Percentiles rank a stretch among this genome's conserved stretches.
phyloP scores from a whole-genome alignment of 2,888 invertebrate species.

The Eulithis testata region DNA sequence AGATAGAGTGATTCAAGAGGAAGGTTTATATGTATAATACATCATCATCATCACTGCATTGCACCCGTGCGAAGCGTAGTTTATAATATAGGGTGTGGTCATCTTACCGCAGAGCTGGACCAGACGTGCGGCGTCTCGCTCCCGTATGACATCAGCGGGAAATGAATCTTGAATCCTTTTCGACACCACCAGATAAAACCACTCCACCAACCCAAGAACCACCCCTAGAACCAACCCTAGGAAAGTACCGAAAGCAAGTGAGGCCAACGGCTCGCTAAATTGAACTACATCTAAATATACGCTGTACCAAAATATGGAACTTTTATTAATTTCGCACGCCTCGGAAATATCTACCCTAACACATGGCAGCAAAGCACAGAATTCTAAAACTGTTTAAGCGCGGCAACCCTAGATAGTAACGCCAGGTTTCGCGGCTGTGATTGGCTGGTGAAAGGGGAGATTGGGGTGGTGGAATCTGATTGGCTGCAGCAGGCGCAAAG shows the following conservation, averaged over 20 bases:
- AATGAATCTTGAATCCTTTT: slow-evolving; percentile 81
- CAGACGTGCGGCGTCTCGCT: slow-evolving; percentile 83
- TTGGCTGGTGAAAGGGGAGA: slow-evolving; percentile 64
- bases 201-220: slow-evolving; percentile 41
- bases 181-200: slow-evolving; percentile 54
- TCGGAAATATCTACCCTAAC: slow-evolving; percentile 42
- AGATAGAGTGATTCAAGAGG: no score
- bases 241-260: slow-evolving; percentile 40
- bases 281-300: slow-evolving; percentile 73
- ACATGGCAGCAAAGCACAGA: slow-evolving; percentile 15
- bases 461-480: slow-evolving; percentile 61
- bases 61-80: no score
- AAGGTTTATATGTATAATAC: no score
- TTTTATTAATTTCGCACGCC: slow-evolving; percentile 59
- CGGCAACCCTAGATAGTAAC: slow-evolving; percentile 58
- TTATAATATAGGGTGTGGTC: slow-evolving; percentile 9
- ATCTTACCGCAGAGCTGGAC: slow-evolving; percentile 78
- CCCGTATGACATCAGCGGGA: slow-evolving; percentile 84
- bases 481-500: slow-evolving; percentile 71
- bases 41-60: no score
- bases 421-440: slow-evolving; percentile 68
- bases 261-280: slow-evolving; percentile 48
- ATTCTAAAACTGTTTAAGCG: slow-evolving; percentile 26
- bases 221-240: slow-evolving; percentile 29
- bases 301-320: slow-evolving; percentile 54